These are phyloP conservation scores for Megaptera novaeangliae DNA, from an alignment of 2,113 vertebrate genomes.

Conservation along the genomic window DNA sequence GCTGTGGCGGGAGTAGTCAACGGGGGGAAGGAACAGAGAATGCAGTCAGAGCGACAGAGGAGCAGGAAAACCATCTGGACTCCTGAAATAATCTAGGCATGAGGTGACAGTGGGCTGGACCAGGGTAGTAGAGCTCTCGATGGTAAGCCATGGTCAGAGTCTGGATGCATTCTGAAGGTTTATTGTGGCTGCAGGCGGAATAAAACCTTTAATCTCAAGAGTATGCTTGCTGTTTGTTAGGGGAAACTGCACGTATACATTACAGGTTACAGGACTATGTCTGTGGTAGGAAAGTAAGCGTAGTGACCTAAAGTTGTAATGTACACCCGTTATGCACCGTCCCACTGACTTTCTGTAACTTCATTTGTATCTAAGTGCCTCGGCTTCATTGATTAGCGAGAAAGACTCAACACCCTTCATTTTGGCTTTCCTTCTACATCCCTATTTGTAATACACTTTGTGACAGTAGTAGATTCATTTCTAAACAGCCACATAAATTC, in stretches of 20 bases:
- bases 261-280: background rate
- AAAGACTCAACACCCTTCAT: background rate
- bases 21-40: background rate
- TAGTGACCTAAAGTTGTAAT: background rate
- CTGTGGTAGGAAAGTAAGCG: background rate
- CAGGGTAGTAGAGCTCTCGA: background rate
- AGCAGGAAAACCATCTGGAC: background rate
- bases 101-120: background rate
- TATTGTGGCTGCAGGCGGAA: background rate
- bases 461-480: background rate
- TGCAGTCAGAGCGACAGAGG: background rate
- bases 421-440: background rate
- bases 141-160: background rate
- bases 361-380: background rate
- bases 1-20: no score
- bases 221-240: background rate
- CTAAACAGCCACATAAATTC: background rate
- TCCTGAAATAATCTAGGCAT: background rate
- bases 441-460: background rate
- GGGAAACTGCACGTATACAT: background rate
- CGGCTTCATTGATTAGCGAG: background rate
- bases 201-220: background rate
- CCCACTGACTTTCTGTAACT: background rate
- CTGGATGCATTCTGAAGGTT: background rate
- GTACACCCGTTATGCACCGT: background rate